These are phyloP conservation scores for Axis porcinus DNA, from an alignment of 2,113 vertebrate species.

Conservation along the genomic window DNA sequence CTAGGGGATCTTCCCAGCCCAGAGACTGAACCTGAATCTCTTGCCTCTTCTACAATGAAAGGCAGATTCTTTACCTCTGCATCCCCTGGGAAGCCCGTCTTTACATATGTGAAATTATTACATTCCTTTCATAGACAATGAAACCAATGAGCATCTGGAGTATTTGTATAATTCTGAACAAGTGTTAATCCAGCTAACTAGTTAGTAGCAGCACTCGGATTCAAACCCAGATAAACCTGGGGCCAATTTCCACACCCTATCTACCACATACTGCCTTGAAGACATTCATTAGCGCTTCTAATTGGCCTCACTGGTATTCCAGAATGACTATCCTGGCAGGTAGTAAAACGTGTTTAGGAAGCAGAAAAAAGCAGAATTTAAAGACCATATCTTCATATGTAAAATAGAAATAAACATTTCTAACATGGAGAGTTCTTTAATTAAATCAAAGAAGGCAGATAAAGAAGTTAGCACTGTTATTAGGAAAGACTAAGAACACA, in stretches of 20 bases:
- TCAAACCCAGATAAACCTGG: neutral
- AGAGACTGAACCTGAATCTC: too few species aligned
- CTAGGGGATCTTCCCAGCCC: too few species aligned
- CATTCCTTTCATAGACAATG: neutral
- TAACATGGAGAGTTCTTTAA: neutral
- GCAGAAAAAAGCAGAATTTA: neutral
- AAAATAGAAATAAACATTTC: neutral
- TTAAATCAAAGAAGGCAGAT: neutral
- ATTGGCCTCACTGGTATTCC: neutral
- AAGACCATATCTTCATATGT: neutral
- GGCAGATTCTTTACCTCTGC: too few species aligned
- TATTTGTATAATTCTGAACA: neutral
- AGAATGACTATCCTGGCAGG: neutral
- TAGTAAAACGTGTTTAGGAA: neutral
- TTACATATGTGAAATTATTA: neutral
- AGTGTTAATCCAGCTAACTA: neutral
- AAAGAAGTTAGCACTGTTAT: neutral
- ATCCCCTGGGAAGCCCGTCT: too few species aligned
- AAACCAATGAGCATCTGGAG: neutral
- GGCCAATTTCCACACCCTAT: neutral
- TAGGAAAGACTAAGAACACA: neutral
- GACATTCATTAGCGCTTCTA: neutral
- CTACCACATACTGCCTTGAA: neutral
- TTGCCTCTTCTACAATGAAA: too few species aligned
- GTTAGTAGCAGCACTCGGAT: neutral